Evolutionary conservation across 2,888 invertebrate genomes (phyloP), one percentile per base, ranked within the genome.

Genomic region (Eristalinus sepulchralis): DNA sequence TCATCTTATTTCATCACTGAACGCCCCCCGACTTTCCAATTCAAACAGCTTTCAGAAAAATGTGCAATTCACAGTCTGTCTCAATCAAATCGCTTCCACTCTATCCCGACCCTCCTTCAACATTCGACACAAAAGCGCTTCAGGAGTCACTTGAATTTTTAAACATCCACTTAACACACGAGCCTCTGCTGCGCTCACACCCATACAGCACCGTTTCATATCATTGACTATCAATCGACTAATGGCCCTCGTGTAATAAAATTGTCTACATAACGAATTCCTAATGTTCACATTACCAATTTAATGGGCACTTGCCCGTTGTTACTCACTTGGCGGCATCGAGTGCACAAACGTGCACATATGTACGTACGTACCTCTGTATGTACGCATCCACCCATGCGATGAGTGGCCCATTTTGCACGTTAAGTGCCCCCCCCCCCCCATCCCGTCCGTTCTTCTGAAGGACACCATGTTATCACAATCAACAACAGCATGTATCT

Each of bases 181-280:
- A 47, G 47, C 39, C 24, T 57, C n/a, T 57, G 0, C 10, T 22
- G n/a, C 66, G 66, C 24, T 53, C 79, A 71, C 59, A 64, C 71
- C 47, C 71, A 34, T 39, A n/a, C 13, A 47, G 39, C 2, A 33
- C 33, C 39, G 33, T 31, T 64, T 31, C 13, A 47, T 72, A 79
- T 80, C 80, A 73, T 67, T 67, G 66, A 73, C 80, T 80, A 62
- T 80, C 55, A 80, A 80, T 80, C 72, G 72, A 4, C 72, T 80
- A 80, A 80, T 80, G 80, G 71, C 55, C 24, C 53, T 53, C 72
- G 73, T 62, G 55, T 55, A 62, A 80, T 73, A 73, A 80, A 36
- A 72, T 10, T 53, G 47, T 53, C 36, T 72, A 34, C 72, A 72
- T 73, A 67, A 66, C 62, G 22, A 20, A 62, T 31, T 22, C 36